These are phyloP conservation scores for Pantala flavescens DNA, from an alignment of 1,140 invertebrate genomes.

Conservation along the genomic window DNA sequence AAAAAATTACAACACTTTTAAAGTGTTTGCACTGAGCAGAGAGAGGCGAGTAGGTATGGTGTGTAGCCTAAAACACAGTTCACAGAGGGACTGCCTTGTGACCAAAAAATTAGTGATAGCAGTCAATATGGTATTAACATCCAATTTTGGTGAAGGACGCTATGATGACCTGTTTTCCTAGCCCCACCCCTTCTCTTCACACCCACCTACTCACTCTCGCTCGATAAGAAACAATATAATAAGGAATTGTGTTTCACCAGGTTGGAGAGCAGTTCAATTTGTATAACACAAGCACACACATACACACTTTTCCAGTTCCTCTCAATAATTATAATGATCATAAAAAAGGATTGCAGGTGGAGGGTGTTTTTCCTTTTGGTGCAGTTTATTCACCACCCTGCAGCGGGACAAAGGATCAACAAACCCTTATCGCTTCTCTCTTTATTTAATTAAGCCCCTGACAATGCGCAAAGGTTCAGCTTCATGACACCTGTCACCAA, in stretches of 20 bases:
- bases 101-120: neutral
- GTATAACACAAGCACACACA: constrained; percentile 5
- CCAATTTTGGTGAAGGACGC: neutral
- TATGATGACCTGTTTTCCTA: neutral
- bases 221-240: neutral
- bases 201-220: constrained; percentile 2
- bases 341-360: constrained; percentile 1
- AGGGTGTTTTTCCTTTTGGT: neutral
- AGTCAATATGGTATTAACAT: neutral
- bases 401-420: neutral
- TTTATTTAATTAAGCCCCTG: neutral
- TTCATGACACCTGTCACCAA: neutral
- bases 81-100: neutral
- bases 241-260: neutral
- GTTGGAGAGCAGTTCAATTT: constrained; percentile 5
- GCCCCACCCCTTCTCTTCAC: neutral
- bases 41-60: neutral
- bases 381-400: neutral
- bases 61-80: neutral
- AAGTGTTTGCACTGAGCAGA: constrained; percentile 8
- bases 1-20: constrained; percentile 11
- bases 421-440: neutral
- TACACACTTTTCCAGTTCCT: constrained; percentile 7
- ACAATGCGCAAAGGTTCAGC: neutral
- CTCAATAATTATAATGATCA: neutral